Percentiles rank a stretch among this genome's conserved stretches.
phyloP scores from a whole-genome alignment of 2,888 invertebrate genomes.

The Brachylomia viminalis region DNA sequence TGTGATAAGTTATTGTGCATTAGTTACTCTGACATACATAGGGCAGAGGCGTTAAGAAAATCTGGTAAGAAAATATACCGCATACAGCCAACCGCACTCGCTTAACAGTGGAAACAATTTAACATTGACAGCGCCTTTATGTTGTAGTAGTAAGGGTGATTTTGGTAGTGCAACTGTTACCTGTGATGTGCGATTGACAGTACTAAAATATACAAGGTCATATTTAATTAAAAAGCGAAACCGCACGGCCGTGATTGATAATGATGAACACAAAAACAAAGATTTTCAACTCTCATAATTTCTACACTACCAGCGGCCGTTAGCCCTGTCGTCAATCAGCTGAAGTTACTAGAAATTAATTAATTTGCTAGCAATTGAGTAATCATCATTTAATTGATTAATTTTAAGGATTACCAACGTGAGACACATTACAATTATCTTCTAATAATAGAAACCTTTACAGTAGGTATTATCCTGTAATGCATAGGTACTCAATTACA shows the following conservation, averaged over 20 bases:
- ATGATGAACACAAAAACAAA: background rate
- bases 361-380: too few relatives aligned
- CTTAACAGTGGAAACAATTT: background rate
- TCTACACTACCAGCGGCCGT: background rate
- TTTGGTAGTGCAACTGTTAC: background rate
- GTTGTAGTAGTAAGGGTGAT: background rate
- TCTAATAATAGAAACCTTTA: too few relatives aligned
- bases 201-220: background rate
- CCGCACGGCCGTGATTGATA: background rate
- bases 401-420: too few relatives aligned
- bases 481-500: too few relatives aligned
- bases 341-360: background rate
- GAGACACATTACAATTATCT: too few relatives aligned
- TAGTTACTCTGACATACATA: conserved; percentile 72
- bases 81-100: background rate
- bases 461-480: too few relatives aligned
- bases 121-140: background rate
- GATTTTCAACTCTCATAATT: background rate
- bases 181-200: background rate
- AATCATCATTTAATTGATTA: too few relatives aligned
- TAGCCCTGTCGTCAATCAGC: background rate
- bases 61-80: conserved; percentile 71
- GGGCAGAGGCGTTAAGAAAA: conserved; percentile 69
- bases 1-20: conserved; percentile 79
- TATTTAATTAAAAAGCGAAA: background rate